These are phyloP conservation scores for Tupiocoris notatus DNA, from an alignment of 2,888 invertebrate species.

Conservation along the genomic window DNA sequence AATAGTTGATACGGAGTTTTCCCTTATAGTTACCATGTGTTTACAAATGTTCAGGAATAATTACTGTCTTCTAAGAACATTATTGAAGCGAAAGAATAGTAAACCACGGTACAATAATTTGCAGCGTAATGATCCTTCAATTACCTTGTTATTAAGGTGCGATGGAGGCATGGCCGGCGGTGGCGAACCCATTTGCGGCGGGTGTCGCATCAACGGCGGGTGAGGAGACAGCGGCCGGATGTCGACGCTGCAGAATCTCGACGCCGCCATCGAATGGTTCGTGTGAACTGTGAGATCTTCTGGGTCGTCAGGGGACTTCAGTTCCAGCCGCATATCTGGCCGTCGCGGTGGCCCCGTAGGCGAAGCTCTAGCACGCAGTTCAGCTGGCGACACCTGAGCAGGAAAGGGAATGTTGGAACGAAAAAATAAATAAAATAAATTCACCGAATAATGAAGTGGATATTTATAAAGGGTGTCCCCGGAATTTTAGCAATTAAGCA, in stretches of 20 bases:
- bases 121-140: too few species aligned
- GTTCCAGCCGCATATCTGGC: conserved; percentile 74
- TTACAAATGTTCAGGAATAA: too few species aligned
- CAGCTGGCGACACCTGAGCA: conserved; percentile 61
- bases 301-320: conserved; percentile 73
- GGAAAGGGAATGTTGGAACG: too few species aligned
- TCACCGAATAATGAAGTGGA: too few species aligned
- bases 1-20: too few species aligned
- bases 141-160: conserved; percentile 47
- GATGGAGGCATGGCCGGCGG: conserved; percentile 60
- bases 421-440: too few species aligned
- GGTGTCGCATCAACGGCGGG: conserved; percentile 21
- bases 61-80: too few species aligned
- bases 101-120: too few species aligned
- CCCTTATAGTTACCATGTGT: too few species aligned
- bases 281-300: conserved; percentile 75
- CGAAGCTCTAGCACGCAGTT: conserved; percentile 78
- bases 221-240: conserved; percentile 49
- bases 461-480: too few species aligned
- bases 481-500: too few species aligned
- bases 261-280: conserved; percentile 52
- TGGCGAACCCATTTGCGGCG: conserved; percentile 9
- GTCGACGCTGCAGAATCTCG: conserved; percentile 48
- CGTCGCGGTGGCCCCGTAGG: conserved; percentile 72
- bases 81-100: too few species aligned